Evolutionary conservation across 2,113 vertebrate genomes (phyloP).

Genomic region (Smithornis capensis): DNA sequence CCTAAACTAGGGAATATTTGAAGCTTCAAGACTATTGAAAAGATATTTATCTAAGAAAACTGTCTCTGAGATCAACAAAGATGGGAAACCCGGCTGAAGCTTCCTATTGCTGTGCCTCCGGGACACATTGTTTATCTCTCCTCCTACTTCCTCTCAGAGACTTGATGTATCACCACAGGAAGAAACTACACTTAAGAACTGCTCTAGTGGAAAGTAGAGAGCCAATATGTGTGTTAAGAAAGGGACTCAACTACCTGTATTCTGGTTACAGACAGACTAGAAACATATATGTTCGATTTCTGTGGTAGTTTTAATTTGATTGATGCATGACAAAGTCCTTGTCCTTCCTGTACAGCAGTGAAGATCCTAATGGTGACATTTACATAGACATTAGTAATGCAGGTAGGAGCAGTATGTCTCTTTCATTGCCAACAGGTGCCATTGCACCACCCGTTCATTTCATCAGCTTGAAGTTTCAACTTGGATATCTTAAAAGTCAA

Average conservation of each 20-base stretch:
- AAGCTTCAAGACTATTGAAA: neutral
- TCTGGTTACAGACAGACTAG: neutral
- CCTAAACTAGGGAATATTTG: neutral
- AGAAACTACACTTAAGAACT: neutral
- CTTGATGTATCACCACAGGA: neutral
- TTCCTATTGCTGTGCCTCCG: fast-evolving
- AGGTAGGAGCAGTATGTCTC: neutral
- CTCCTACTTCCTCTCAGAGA: neutral
- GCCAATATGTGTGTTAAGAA: neutral
- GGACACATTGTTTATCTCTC: neutral
- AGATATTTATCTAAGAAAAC: neutral
- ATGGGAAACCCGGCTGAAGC: neutral
- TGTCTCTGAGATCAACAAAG: neutral
- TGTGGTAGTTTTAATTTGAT: neutral
- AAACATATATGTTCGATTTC: neutral
- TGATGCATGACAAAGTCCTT: neutral
- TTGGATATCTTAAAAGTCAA: neutral
- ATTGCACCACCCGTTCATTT: neutral
- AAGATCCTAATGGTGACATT: neutral
- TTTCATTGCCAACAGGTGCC: neutral
- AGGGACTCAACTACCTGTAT: neutral
- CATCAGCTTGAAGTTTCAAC: neutral
- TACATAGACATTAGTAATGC: neutral
- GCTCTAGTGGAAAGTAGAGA: neutral
- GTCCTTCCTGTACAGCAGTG: neutral